Percentiles rank a stretch among this genome's conserved stretches.
Conservation (phyloP, 2,113 vertebrate species). For the Calyptommatus sinebrachiatus region DNA sequence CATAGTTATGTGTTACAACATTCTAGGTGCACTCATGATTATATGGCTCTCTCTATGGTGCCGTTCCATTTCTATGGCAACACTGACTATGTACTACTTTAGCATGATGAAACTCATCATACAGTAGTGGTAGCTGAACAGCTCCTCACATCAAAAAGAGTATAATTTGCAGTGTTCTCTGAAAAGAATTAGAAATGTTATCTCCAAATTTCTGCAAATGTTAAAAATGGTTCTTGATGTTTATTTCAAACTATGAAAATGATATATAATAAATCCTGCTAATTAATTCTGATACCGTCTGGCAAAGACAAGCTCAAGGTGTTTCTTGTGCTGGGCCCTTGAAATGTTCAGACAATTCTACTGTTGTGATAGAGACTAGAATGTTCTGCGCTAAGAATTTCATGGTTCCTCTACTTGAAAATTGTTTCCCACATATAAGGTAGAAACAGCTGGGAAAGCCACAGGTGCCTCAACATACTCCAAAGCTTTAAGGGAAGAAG, state of each 20-base stretch:
- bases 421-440: too few species aligned
- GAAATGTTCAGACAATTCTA: too few species aligned
- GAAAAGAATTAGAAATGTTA: conserved; percentile 9
- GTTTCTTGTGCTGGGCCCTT: too few species aligned
- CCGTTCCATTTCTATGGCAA: conserved; percentile 57
- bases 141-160: conserved; percentile 13
- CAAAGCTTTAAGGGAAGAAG: too few species aligned
- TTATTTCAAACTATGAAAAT: neutral
- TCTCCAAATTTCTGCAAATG: conserved; percentile 1
- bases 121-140: conserved; percentile 8
- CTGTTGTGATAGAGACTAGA: too few species aligned
- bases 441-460: too few species aligned
- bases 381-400: too few species aligned
- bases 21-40: conserved; percentile 30
- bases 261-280: too few species aligned
- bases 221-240: neutral
- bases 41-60: conserved; percentile 28
- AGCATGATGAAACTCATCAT: conserved; percentile 26
- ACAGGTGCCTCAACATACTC: too few species aligned
- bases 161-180: neutral
- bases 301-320: too few species aligned
- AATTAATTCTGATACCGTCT: too few species aligned
- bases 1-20: conserved; percentile 36
- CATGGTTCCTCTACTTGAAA: too few species aligned
- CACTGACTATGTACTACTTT: conserved; percentile 18